phyloP scores from a whole-genome alignment of 2,113 vertebrate genomes.

The Cygnus atratus region DNA sequence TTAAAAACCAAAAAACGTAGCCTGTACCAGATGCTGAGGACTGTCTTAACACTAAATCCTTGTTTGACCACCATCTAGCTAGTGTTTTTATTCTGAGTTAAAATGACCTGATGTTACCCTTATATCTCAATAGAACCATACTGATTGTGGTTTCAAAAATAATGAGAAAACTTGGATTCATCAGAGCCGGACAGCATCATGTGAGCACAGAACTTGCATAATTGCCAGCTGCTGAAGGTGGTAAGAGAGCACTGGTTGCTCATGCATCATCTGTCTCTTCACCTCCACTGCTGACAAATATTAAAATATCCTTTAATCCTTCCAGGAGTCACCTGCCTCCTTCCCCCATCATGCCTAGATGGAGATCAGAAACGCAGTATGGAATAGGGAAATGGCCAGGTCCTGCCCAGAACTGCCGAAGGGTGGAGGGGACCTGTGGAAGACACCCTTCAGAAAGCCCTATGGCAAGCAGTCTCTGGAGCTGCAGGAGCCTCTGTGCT shows the following conservation, averaged over 20 bases:
- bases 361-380: neutral
- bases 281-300: neutral
- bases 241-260: neutral
- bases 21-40: neutral
- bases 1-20: neutral
- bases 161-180: neutral
- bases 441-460: neutral
- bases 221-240: neutral
- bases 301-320: neutral
- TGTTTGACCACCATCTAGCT: neutral
- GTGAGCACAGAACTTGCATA: neutral
- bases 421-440: neutral
- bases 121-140: neutral
- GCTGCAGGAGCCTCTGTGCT: rapidly evolving
- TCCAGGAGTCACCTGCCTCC: neutral
- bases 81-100: neutral
- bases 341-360: neutral
- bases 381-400: neutral
- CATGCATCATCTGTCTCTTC: neutral
- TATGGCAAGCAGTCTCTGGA: rapidly evolving
- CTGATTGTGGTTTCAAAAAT: neutral
- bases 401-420: neutral
- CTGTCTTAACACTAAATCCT: neutral
- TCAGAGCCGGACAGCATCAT: neutral
- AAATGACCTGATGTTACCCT: neutral